Evolutionary conservation across 2,888 invertebrate genomes (phyloP).

Genomic region (Brenthis ino): DNA sequence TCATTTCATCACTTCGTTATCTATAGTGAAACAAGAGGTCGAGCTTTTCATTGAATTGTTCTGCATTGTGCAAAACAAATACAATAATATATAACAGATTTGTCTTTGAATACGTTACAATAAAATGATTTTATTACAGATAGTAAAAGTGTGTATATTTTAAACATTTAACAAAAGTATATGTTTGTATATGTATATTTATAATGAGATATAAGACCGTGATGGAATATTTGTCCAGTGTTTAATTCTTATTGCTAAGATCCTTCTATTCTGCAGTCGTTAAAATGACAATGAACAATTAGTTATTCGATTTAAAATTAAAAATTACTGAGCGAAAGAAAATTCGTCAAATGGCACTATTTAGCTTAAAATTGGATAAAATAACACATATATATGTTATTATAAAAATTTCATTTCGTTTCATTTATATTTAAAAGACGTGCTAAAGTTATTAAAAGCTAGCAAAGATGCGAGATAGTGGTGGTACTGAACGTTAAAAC

Average conservation of each 20-base stretch:
- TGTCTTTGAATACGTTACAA: slow-evolving; percentile 44
- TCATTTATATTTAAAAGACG: slow-evolving; percentile 11
- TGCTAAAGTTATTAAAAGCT: slow-evolving; percentile 13
- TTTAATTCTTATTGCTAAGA: slow-evolving; percentile 43
- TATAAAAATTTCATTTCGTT: background rate
- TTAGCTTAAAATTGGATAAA: slow-evolving; percentile 8
- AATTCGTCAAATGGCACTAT: slow-evolving; percentile 15
- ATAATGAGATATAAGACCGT: slow-evolving; percentile 45
- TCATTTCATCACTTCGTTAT: slow-evolving; percentile 31
- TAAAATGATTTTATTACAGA: slow-evolving; percentile 47
- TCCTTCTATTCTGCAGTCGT: slow-evolving; percentile 44
- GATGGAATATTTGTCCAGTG: slow-evolving; percentile 45
- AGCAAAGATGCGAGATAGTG: slow-evolving; percentile 15
- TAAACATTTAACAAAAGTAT: slow-evolving; percentile 49
- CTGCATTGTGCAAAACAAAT: slow-evolving; percentile 43
- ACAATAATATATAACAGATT: slow-evolving; percentile 44
- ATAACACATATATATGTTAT: background rate
- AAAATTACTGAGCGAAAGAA: slow-evolving; percentile 41
- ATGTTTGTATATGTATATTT: slow-evolving; percentile 42
- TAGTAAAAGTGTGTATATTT: slow-evolving; percentile 49
- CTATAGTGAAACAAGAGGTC: slow-evolving; percentile 44
- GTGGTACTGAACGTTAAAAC: slow-evolving; percentile 4
- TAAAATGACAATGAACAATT: slow-evolving; percentile 35
- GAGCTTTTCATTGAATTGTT: slow-evolving; percentile 42
- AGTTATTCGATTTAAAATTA: slow-evolving; percentile 38